phyloP scores from a whole-genome alignment of 2,797 vertebrate species.

The Nasua narica region DNA sequence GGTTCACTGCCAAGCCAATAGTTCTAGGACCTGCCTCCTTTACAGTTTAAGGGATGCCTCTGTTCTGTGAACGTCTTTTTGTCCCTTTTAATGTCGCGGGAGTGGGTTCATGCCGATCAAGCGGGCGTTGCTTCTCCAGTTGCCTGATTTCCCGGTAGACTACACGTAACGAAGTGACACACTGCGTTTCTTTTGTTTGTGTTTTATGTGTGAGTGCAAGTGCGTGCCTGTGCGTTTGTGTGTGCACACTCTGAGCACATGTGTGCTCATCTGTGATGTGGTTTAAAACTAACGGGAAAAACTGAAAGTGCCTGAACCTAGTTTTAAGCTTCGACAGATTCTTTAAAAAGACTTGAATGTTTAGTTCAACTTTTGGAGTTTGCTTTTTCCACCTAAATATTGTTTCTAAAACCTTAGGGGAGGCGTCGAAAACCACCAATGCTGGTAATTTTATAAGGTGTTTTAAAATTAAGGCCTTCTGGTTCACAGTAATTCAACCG shows the following conservation, averaged over 20 bases:
- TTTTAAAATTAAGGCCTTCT: constrained; percentile 69
- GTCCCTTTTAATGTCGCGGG: constrained; percentile 80
- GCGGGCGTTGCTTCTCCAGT: constrained; percentile 79
- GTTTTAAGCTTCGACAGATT: constrained; percentile 92
- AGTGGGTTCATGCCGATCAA: constrained; percentile 74
- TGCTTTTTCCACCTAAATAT: constrained; percentile 91
- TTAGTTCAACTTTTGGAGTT: constrained; percentile 90
- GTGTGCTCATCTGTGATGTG: constrained; percentile 80
- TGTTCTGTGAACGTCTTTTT: constrained; percentile 75
- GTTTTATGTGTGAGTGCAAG: constrained; percentile 58
- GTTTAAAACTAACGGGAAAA: constrained; percentile 86
- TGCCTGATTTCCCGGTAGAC: constrained; percentile 89
- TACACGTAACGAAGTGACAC: constrained; percentile 80
- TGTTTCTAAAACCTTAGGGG: constrained; percentile 78
- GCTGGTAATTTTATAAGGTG: constrained; percentile 75
- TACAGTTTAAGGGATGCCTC: constrained; percentile 81
- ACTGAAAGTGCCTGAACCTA: constrained; percentile 99
- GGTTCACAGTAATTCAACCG: constrained; percentile 72
- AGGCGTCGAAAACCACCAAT: constrained; percentile 69
- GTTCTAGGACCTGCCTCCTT: constrained; percentile 92
- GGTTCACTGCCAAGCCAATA: constrained; percentile 99
- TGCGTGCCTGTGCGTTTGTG: constrained; percentile 53
- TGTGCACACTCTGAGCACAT: constrained; percentile 60
- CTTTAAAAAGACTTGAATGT: constrained; percentile 98
- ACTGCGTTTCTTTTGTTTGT: constrained; percentile 85